Evolutionary conservation across 2,113 vertebrate species (phyloP).

Genomic region (Corydoras maculifer): DNA sequence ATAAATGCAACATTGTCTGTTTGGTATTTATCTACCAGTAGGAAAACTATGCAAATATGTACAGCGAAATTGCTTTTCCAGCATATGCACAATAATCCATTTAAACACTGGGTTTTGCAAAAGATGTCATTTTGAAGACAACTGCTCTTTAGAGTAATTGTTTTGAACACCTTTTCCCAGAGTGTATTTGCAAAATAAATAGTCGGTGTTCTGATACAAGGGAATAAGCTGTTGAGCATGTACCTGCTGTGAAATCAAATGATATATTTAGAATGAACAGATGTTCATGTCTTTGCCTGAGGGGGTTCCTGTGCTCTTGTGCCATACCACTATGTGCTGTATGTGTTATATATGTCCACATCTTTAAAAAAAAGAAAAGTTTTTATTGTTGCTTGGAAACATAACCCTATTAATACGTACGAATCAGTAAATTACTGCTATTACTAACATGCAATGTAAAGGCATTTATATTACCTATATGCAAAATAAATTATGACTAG

Average conservation of each 20-base stretch:
- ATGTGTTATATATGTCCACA: too few species aligned
- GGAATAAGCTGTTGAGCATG: conserved; percentile 24
- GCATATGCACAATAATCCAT: too few species aligned
- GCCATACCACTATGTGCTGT: conserved; percentile 21
- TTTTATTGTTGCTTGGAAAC: not conserved
- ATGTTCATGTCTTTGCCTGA: conserved; percentile 26
- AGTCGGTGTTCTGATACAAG: conserved; percentile 8
- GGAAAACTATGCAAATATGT: too few species aligned
- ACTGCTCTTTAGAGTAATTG: not conserved
- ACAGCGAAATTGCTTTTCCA: too few species aligned
- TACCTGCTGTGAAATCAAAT: conserved; percentile 42
- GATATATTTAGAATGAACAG: conserved; percentile 38
- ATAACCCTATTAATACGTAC: not conserved
- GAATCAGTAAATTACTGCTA: too few species aligned
- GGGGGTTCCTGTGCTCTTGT: conserved; percentile 24
- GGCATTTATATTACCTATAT: too few species aligned
- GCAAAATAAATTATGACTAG: too few species aligned
- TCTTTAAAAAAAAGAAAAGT: not conserved
- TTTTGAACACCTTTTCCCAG: not conserved
- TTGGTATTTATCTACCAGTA: too few species aligned
- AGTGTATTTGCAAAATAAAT: not conserved
- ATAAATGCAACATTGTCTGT: too few species aligned
- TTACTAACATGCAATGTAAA: too few species aligned
- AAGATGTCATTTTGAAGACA: too few species aligned
- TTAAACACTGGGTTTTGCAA: too few species aligned